Evolutionary conservation across 1,140 invertebrate genomes (phyloP).

Genomic region (honey bee (Apis mellifera)): DNA sequence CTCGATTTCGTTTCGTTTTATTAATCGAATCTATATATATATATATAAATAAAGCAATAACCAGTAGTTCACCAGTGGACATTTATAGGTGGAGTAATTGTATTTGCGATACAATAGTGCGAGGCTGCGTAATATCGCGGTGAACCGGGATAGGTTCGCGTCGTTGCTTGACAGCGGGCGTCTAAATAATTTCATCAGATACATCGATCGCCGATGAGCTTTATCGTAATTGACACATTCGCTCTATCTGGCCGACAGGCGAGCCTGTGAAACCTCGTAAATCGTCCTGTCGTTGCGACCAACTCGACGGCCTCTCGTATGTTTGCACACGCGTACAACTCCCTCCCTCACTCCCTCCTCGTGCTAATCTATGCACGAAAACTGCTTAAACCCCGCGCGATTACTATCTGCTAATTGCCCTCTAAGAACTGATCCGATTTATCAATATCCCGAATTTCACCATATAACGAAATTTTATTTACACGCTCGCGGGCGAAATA

Average conservation of each 20-base stretch:
- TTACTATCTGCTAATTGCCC: constrained; percentile 34
- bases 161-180: constrained; percentile 49
- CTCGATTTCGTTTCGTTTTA: neutral
- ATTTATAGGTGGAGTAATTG: constrained; percentile 43
- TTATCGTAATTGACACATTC: constrained; percentile 68
- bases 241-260: constrained; percentile 58
- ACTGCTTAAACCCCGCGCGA: constrained; percentile 22
- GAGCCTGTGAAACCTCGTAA: constrained; percentile 64
- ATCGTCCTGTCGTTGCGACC: constrained; percentile 64
- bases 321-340: constrained; percentile 53
- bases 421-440: neutral
- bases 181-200: constrained; percentile 69
- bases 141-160: constrained; percentile 23
- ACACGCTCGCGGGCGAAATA: neutral
- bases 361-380: constrained; percentile 55
- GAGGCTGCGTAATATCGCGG: constrained; percentile 45
- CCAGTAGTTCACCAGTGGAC: neutral
- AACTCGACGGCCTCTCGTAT: constrained; percentile 54
- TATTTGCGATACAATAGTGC: constrained; percentile 40
- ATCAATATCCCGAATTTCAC: neutral
- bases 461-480: neutral
- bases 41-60: constrained; percentile 35
- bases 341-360: neutral
- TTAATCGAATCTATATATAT: neutral
- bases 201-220: constrained; percentile 62